A percentile compares a stretch with the other conserved stretches of the same genome.
Evolutionary conservation across 2,888 invertebrate genomes (phyloP).

Genomic region (Helleia helle): DNA sequence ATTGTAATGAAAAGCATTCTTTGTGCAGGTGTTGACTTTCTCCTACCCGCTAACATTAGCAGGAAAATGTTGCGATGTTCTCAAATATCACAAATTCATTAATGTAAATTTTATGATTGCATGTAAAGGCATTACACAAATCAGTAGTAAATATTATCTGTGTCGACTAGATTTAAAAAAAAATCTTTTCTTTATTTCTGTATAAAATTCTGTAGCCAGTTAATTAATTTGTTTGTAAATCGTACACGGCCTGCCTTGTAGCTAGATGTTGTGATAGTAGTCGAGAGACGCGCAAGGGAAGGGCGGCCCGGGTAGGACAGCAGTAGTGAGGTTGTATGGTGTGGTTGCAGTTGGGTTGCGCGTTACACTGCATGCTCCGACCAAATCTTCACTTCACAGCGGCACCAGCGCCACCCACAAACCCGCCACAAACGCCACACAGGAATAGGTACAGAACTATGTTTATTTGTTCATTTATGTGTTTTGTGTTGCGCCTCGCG

Average conservation of each 20-base stretch:
- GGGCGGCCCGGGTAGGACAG: slow-evolving; percentile 16
- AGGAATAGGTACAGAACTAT: slow-evolving; percentile 72
- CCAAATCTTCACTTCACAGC: slow-evolving; percentile 73
- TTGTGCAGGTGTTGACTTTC: slow-evolving; percentile 72
- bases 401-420: slow-evolving; percentile 73
- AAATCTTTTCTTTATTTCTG: slow-evolving; percentile 16
- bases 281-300: slow-evolving; percentile 24
- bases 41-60: slow-evolving; percentile 71
- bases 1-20: slow-evolving; percentile 65
- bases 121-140: slow-evolving; percentile 51
- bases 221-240: slow-evolving; percentile 60
- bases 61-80: slow-evolving; percentile 73
- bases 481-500: slow-evolving; percentile 70
- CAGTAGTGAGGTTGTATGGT: slow-evolving; percentile 67
- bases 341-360: slow-evolving; percentile 93
- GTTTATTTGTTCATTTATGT: slow-evolving; percentile 65
- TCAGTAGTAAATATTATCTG: slow-evolving; percentile 40
- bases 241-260: slow-evolving; percentile 33
- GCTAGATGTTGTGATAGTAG: slow-evolving; percentile 22
- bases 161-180: slow-evolving; percentile 26
- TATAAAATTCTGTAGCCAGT: slow-evolving; percentile 28
- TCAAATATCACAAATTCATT: slow-evolving; percentile 45
- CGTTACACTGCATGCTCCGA: slow-evolving; percentile 92
- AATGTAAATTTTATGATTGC: slow-evolving; percentile 34
- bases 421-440: slow-evolving; percentile 71